Evolutionary conservation across 2,797 vertebrate species (phyloP), one percentile per base, ranked within the genome.

Genomic region (Ptychadena robeensis): DNA sequence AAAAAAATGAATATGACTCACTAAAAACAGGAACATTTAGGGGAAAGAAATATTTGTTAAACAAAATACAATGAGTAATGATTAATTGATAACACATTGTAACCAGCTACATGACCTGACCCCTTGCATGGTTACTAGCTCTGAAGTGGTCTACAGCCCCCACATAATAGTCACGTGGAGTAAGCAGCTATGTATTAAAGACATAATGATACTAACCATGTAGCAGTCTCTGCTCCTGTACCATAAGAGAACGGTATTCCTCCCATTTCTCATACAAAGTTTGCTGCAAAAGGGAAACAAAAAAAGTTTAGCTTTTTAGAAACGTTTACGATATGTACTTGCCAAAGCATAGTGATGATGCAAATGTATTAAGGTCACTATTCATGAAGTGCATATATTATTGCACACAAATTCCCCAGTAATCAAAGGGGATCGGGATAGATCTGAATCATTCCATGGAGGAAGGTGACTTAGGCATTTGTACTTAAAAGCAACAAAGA

Each of bases 181-280:
- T 61, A 28, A 61, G 59, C 25, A 61, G 27, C 25, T 28, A 28
- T 0, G 27, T 27, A 61, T 25, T 25, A 61, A 27, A 12, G 35
- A 37, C 37, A 37, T 32, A 61, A 30, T 0, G 1, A n/a, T 7
- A 86, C 96, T 89, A 88, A 97, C 97, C 97, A 1, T 96, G 95
- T 86, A 97, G 93, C 14, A 98, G 93, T 68, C 96, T 93, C 92
- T 98, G 97, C 87, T 98, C 97, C 90, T 98, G 96, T 80, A 97
- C 94, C 96, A 97, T 97, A 53, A 99, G 87, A 0, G 95, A 97
- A 31, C 96, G 93, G 86, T 97, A 98, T 80, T 98, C 97, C 3
- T 97, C 96, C 97, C 97, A 98, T 87, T 98, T 99, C 91, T 99
- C 97, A 12, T 97, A 95, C 9, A 99, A 93, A 0, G 96, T 97